Evolutionary conservation across 2,797 vertebrate species (phyloP).

Genomic region (Micromesistius poutassou): DNA sequence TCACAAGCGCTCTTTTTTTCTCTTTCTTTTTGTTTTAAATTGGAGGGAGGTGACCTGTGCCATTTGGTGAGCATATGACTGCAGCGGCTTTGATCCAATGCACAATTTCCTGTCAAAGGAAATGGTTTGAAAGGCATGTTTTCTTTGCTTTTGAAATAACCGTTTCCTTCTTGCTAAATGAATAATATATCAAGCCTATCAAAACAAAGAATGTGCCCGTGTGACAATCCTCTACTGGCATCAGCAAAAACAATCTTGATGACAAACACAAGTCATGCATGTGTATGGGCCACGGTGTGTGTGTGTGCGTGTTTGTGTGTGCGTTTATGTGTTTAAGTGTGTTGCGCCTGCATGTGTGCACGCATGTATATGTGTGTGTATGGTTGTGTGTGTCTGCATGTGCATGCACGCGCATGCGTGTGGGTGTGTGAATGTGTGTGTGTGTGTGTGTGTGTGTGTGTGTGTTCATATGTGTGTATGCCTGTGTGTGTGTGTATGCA

Average conservation of each 20-base stretch:
- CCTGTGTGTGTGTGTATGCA: not conserved
- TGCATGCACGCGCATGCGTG: not conserved
- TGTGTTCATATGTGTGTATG: not conserved
- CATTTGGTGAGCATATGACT: conserved; percentile 49
- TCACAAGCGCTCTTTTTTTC: not conserved
- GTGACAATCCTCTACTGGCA: conserved; percentile 20
- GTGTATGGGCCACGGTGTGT: not conserved
- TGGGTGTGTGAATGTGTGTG: not conserved
- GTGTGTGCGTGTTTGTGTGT: not conserved
- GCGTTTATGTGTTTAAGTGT: not conserved
- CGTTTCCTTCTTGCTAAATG: conserved; percentile 41
- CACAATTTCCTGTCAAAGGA: conserved; percentile 67
- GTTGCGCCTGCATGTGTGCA: not conserved
- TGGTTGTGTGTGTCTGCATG: not conserved
- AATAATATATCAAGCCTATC: conserved; percentile 29
- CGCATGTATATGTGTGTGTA: not conserved
- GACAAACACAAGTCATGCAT: conserved; percentile 15
- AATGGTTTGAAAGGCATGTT: conserved; percentile 31
- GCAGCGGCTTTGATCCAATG: conserved; percentile 60
- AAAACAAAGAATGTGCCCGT: conserved; percentile 10
- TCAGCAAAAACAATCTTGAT: conserved; percentile 31
- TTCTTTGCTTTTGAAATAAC: conserved; percentile 24
- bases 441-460: not conserved
- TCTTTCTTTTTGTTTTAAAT: not conserved
- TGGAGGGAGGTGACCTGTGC: conserved; percentile 44